Evolutionary conservation across 2,797 vertebrate species (phyloP).

Genomic region (Sparus aurata): DNA sequence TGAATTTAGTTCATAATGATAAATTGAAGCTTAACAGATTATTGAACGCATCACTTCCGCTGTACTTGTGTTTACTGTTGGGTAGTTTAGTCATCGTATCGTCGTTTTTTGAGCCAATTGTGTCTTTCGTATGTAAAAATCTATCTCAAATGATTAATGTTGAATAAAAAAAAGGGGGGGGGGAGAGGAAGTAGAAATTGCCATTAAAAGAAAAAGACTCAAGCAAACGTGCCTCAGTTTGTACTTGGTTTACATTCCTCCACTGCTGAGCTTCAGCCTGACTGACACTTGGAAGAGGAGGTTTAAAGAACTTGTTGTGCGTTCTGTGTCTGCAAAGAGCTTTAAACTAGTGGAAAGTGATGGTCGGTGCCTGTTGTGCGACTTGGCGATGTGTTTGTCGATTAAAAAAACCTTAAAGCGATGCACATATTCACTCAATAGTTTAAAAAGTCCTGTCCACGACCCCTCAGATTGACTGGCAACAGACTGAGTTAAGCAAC

Average conservation of each 20-base stretch:
- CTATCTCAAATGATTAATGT: background rate
- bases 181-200: no score
- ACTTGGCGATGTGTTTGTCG: background rate
- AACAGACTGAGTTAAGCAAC: slow-evolving; percentile 51
- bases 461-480: slow-evolving; percentile 13
- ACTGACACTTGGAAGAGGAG: background rate
- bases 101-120: background rate
- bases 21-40: background rate
- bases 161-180: background rate
- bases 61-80: background rate
- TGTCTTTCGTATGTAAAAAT: background rate
- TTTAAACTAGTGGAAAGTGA: background rate
- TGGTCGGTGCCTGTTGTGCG: background rate
- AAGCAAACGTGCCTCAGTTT: no score
- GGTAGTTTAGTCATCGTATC: background rate
- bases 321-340: background rate
- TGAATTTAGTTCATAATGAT: no score
- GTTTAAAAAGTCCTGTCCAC: background rate
- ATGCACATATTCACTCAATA: background rate
- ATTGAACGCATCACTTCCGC: background rate
- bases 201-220: no score
- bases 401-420: background rate
- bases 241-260: background rate
- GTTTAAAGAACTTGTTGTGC: background rate
- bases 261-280: background rate